Conservation (phyloP, 2,797 vertebrate species). For the Labroides dimidiatus region DNA sequence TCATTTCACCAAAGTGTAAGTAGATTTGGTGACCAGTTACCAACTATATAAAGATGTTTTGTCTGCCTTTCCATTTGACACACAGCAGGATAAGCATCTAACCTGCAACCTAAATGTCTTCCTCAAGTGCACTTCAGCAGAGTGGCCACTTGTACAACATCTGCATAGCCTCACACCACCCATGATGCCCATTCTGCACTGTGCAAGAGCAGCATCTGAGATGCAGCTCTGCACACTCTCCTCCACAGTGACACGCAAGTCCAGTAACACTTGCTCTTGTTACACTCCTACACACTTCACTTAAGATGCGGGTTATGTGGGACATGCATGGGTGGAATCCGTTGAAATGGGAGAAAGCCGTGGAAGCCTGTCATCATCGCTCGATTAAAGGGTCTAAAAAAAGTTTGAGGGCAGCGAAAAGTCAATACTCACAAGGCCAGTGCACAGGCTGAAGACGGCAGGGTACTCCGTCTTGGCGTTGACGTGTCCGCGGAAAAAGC, state of each 20-base stretch:
- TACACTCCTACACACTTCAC: slow-evolving; percentile 49
- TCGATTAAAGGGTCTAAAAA: slow-evolving; percentile 18
- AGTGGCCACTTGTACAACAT: slow-evolving; percentile 13
- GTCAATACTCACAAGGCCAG: slow-evolving; percentile 91
- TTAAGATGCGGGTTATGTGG: slow-evolving; percentile 22
- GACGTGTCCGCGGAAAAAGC: slow-evolving; percentile 96
- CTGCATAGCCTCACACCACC: neutral
- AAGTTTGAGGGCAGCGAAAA: neutral
- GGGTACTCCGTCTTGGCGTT: slow-evolving; percentile 84
- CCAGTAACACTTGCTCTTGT: slow-evolving; percentile 56
- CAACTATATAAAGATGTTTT: neutral
- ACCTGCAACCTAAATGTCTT: neutral
- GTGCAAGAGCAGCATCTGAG: slow-evolving; percentile 31
- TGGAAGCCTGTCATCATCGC: slow-evolving; percentile 23
- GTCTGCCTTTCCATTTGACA: neutral
- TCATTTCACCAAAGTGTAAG: no score
- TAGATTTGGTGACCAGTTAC: no score
- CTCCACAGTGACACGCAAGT: slow-evolving; percentile 42
- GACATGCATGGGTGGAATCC: slow-evolving; percentile 41
- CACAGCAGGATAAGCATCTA: neutral
- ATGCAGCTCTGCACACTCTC: slow-evolving; percentile 22
- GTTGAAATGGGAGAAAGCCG: slow-evolving; percentile 29
- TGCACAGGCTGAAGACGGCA: slow-evolving; percentile 94
- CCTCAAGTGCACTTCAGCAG: slow-evolving; percentile 21
- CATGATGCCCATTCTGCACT: slow-evolving; percentile 10